Conservation (phyloP, 2,113 vertebrate species). For the Brachirus orientalis region DNA sequence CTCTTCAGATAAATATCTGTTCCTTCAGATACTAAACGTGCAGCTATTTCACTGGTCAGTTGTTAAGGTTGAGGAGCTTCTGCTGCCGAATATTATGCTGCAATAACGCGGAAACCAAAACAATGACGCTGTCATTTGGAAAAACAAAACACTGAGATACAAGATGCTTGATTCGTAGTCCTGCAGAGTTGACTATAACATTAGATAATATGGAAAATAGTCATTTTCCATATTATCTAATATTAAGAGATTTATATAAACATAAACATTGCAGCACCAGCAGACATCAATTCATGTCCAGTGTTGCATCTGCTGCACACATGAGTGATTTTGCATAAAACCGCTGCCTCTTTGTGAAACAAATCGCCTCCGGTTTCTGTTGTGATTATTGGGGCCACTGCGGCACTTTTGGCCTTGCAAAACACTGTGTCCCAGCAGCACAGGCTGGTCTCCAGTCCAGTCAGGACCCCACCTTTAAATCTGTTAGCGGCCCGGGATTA, state of each 20-base stretch:
- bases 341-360: conserved; percentile 10
- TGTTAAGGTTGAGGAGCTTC: too few relatives aligned
- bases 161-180: too few relatives aligned
- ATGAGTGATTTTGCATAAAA: neutral
- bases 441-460: neutral
- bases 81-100: too few relatives aligned
- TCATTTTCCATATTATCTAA: too few relatives aligned
- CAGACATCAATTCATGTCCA: neutral
- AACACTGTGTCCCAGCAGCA: conserved; percentile 7
- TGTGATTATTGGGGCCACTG: conserved; percentile 60
- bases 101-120: too few relatives aligned
- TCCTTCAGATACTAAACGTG: too few relatives aligned
- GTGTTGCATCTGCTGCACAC: conserved; percentile 2
- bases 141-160: too few relatives aligned
- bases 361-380: conserved; percentile 9
- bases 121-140: too few relatives aligned
- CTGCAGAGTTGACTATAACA: too few relatives aligned
- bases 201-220: too few relatives aligned
- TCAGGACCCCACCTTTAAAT: neutral
- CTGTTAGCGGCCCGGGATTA: neutral
- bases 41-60: too few relatives aligned
- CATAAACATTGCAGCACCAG: neutral
- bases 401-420: conserved; percentile 40
- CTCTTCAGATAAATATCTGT: too few relatives aligned
- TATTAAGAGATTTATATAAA: neutral